Conservation (phyloP, 2,888 invertebrate genomes). For the Amblyjoppa fuscipennis region DNA sequence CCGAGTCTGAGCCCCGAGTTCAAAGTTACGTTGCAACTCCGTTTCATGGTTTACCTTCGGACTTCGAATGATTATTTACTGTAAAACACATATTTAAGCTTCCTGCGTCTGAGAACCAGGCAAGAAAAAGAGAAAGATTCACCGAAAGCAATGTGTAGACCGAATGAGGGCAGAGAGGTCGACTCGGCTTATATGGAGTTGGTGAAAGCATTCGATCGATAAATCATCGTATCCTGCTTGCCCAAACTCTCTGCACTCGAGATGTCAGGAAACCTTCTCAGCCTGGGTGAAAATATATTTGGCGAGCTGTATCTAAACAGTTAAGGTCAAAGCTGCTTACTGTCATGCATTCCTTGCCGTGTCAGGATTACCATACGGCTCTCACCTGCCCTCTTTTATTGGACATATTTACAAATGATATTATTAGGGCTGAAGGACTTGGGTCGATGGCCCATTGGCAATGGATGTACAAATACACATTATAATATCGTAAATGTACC, state of each 20-base stretch:
- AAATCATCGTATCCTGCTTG: neutral
- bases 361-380: conserved; percentile 32
- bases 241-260: neutral
- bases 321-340: neutral
- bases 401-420: conserved; percentile 14
- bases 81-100: too few species aligned
- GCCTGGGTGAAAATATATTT: neutral
- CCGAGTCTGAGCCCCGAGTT: too few species aligned
- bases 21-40: too few species aligned
- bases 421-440: too few species aligned
- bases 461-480: too few species aligned
- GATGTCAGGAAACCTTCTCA: neutral
- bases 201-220: conserved; percentile 25
- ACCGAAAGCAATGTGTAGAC: too few species aligned
- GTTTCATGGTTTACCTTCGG: too few species aligned
- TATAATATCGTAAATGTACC: too few species aligned
- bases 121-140: too few species aligned
- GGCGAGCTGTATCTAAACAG: neutral
- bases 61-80: too few species aligned
- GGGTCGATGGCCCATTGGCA: too few species aligned
- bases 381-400: conserved; percentile 15
- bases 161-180: neutral
- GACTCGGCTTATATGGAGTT: conserved; percentile 10
- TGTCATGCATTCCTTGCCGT: neutral
- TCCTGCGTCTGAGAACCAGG: too few species aligned